Evolutionary conservation across 2,113 vertebrate species (phyloP).

Genomic region (Rhinoderma darwinii): DNA sequence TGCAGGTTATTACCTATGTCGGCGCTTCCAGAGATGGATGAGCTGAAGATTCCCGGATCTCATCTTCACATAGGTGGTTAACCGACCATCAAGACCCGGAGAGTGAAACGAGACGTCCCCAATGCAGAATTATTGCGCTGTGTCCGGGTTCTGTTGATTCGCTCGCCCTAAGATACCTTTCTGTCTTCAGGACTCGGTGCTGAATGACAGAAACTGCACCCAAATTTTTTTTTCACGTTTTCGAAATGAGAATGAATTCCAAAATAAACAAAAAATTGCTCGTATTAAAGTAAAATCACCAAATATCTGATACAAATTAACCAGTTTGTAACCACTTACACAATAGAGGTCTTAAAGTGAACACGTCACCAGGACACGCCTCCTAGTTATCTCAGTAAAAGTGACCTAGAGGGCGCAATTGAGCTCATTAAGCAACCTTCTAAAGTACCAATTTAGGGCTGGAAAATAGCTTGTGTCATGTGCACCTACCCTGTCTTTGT

Average conservation of each 20-base stretch:
- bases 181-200: neutral
- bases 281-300: neutral
- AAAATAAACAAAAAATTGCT: neutral
- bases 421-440: too few relatives aligned
- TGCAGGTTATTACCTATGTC: conserved; percentile 33
- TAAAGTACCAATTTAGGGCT: too few relatives aligned
- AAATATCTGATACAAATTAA: neutral
- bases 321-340: neutral
- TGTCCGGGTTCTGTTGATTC: conserved; percentile 31
- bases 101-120: neutral
- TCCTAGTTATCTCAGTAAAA: too few relatives aligned
- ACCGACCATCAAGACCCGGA: neutral
- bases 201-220: neutral
- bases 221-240: neutral
- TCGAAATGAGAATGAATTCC: neutral
- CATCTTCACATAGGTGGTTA: conserved; percentile 38
- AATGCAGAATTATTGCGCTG: conserved; percentile 11
- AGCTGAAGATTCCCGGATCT: neutral
- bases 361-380: too few relatives aligned
- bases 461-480: too few relatives aligned
- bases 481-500: too few relatives aligned
- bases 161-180: conserved; percentile 30
- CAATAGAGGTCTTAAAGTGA: neutral
- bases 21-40: conserved; percentile 22
- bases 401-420: too few relatives aligned